Percentiles rank a stretch among this genome's conserved stretches.
Conservation (phyloP, 2,113 vertebrate genomes). For the Ptilonorhynchus violaceus region DNA sequence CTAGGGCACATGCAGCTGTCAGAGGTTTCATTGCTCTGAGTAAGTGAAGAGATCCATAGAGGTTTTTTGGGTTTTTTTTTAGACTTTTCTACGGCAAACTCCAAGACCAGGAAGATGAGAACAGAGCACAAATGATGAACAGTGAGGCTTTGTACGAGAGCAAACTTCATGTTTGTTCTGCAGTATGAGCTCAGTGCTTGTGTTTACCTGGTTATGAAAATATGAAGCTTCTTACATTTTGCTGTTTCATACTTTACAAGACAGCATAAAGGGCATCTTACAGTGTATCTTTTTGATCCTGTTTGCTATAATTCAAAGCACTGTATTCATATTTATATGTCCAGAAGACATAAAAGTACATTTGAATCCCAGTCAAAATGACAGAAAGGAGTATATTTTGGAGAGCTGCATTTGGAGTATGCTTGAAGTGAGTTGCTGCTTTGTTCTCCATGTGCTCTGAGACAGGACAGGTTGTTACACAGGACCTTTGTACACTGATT, state of each 20-base stretch:
- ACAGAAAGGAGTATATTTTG: not conserved
- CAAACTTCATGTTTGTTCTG: not conserved
- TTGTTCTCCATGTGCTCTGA: not conserved
- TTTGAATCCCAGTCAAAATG: not conserved
- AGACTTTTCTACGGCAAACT: not conserved
- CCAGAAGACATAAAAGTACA: not conserved
- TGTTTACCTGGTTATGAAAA: not conserved
- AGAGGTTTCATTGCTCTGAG: not conserved
- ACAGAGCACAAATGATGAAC: not conserved
- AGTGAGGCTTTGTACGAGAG: not conserved
- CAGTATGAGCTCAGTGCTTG: not conserved
- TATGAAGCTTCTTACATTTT: not conserved
- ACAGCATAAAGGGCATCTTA: not conserved
- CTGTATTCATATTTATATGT: not conserved
- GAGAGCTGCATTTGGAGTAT: not conserved
- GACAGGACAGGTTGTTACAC: not conserved
- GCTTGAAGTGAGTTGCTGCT: not conserved
- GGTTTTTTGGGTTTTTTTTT: not conserved
- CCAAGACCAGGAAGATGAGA: not conserved
- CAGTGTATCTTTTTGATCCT: not conserved
- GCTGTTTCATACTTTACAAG: not conserved
- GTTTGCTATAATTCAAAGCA: not conserved
- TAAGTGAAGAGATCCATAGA: not conserved
- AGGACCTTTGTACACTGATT: not conserved
- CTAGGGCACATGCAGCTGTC: rapidly evolving